phyloP scores from a whole-genome alignment of 2,888 invertebrate genomes.

The Phortica magna region DNA sequence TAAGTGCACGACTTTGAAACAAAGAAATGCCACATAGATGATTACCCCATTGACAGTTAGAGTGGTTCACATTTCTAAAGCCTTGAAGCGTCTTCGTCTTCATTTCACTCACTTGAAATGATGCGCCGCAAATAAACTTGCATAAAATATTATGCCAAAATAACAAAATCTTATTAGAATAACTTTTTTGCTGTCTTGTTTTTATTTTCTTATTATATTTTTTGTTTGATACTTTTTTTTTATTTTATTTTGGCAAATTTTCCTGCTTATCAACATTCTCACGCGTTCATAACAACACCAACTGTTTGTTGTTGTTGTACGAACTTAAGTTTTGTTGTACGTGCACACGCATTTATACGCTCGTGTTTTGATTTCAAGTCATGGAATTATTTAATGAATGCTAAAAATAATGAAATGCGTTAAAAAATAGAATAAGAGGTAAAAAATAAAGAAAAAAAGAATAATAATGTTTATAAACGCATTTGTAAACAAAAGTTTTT shows the following conservation, averaged over 20 bases:
- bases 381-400: neutral
- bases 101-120: too few relatives aligned
- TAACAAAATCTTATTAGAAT: neutral
- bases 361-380: neutral
- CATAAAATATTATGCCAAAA: too few relatives aligned
- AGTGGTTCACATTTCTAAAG: neutral
- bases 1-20: too few relatives aligned
- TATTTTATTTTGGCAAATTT: neutral
- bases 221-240: neutral
- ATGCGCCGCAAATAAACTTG: too few relatives aligned
- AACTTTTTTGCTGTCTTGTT: neutral
- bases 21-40: neutral
- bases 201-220: neutral
- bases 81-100: neutral
- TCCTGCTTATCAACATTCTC: conserved; percentile 16
- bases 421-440: too few relatives aligned
- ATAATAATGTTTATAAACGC: too few relatives aligned
- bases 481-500: neutral
- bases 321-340: neutral
- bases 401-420: too few relatives aligned
- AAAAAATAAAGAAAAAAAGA: too few relatives aligned
- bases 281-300: neutral
- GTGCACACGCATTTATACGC: neutral
- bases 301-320: neutral
- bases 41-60: neutral